Evolutionary conservation across 2,888 invertebrate genomes (phyloP).

Genomic region (Melipona bicolor): DNA sequence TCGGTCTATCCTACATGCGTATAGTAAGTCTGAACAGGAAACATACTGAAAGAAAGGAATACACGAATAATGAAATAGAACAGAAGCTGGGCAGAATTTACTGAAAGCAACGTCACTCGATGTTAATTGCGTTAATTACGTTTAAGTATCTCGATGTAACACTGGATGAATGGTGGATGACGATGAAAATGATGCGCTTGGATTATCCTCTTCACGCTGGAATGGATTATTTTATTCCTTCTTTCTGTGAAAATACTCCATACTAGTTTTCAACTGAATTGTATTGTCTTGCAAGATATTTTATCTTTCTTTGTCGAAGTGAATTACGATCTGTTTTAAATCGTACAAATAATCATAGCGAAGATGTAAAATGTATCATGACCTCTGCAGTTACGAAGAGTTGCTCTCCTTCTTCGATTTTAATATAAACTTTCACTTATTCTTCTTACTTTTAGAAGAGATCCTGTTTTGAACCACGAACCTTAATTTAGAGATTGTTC

Average conservation of each 20-base stretch:
- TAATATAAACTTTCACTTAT: too few species aligned
- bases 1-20: too few species aligned
- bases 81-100: neutral
- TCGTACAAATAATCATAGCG: neutral
- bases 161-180: conserved; percentile 49
- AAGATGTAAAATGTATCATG: neutral
- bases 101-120: conserved; percentile 62
- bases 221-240: neutral
- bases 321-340: neutral
- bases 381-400: neutral
- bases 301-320: neutral
- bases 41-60: too few species aligned
- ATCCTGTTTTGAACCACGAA: too few species aligned
- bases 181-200: conserved; percentile 13
- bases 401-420: too few species aligned
- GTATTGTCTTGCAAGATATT: neutral
- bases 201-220: conserved; percentile 43
- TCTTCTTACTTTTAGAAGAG: too few species aligned
- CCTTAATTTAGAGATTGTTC: too few species aligned
- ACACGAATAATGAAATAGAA: neutral
- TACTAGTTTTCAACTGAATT: neutral
- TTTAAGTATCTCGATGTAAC: conserved; percentile 71
- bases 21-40: too few species aligned
- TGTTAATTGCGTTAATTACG: conserved; percentile 68
- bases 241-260: neutral